These are phyloP conservation scores for Lerista edwardsae DNA, from an alignment of 2,797 vertebrate species.

Conservation along the genomic window DNA sequence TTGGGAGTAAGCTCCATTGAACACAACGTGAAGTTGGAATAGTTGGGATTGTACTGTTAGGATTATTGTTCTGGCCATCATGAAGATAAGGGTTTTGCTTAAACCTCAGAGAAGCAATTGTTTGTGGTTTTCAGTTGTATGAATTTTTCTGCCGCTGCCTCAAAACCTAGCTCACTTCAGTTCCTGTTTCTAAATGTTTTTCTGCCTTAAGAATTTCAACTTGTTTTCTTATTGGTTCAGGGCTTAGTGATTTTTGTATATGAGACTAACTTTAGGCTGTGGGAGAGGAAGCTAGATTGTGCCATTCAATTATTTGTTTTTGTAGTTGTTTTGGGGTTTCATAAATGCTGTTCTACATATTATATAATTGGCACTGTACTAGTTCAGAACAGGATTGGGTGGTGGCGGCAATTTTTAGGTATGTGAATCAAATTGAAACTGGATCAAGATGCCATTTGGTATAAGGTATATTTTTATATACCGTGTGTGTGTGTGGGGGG, in stretches of 20 bases:
- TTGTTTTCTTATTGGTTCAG: conserved; percentile 9
- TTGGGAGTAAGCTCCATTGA: too few species aligned
- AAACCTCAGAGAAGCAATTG: fast-evolving
- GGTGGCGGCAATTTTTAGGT: background rate
- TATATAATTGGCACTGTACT: background rate
- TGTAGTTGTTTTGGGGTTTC: background rate
- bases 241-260: conserved; percentile 18
- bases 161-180: background rate
- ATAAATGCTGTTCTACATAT: background rate
- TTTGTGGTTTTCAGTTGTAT: background rate
- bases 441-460: background rate
- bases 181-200: conserved; percentile 2
- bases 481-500: too few species aligned
- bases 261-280: background rate
- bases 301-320: background rate
- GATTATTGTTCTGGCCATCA: background rate
- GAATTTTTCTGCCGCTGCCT: background rate
- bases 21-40: too few species aligned
- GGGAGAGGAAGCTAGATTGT: background rate
- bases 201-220: background rate
- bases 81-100: background rate
- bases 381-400: background rate
- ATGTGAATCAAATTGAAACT: background rate
- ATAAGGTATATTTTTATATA: background rate
- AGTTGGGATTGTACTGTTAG: background rate